phyloP scores from a whole-genome alignment of 2,888 invertebrate genomes.

The Hirtodrosophila confusa region DNA sequence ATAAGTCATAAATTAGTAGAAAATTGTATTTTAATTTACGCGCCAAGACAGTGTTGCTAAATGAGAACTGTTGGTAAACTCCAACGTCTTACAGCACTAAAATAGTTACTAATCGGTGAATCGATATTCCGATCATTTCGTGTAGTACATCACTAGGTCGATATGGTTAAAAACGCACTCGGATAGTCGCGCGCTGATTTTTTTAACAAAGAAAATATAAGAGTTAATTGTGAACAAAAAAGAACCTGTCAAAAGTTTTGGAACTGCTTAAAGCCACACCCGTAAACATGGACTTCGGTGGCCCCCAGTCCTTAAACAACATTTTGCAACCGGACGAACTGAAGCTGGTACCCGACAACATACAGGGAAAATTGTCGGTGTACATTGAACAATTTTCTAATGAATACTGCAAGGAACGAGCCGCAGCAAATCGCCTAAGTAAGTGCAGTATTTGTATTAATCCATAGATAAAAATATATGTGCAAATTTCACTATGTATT shows the following conservation, averaged over 20 bases:
- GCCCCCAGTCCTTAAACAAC: conserved; percentile 52
- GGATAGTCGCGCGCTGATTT: conserved; percentile 23
- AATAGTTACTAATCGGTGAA: background rate
- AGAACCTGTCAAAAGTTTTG: background rate
- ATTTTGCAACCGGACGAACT: conserved; percentile 58
- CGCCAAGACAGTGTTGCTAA: conserved; percentile 39
- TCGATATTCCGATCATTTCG: background rate
- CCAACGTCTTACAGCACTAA: conserved; percentile 6
- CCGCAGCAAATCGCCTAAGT: conserved; percentile 53
- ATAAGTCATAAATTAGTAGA: no score
- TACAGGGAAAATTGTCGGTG: conserved; percentile 53
- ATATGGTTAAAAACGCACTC: conserved; percentile 10
- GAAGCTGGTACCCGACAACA: conserved; percentile 48
- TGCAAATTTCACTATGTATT: background rate
- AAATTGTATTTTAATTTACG: conserved; percentile 5
- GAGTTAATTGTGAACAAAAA: background rate
- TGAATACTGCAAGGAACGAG: conserved; percentile 49
- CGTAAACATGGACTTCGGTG: conserved; percentile 57
- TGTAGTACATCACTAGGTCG: conserved; percentile 10
- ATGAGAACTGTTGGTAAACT: fast-evolving
- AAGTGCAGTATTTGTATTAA: conserved; percentile 24
- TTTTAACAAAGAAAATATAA: background rate
- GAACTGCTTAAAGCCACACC: background rate
- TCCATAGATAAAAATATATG: background rate
- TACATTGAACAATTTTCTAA: conserved; percentile 55